Evolutionary conservation across 2,888 invertebrate genomes (phyloP).

Genomic region (Malacosoma neustria): DNA sequence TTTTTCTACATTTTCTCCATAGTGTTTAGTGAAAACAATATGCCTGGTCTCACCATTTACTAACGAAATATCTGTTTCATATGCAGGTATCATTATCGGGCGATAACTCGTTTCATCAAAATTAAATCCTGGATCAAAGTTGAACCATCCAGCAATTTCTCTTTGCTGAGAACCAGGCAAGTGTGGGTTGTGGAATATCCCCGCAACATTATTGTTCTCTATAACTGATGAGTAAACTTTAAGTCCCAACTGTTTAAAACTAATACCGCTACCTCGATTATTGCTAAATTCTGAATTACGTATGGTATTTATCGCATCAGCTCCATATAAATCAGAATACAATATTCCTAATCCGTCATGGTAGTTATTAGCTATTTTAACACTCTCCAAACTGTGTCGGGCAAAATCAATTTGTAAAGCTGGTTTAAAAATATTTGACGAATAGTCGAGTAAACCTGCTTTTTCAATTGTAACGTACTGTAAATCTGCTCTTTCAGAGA

Average conservation of each 20-base stretch:
- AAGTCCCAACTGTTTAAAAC: conserved; percentile 90
- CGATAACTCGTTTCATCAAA: conserved; percentile 81
- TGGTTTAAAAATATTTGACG: conserved; percentile 89
- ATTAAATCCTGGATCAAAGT: conserved; percentile 78
- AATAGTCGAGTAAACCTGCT: conserved; percentile 95
- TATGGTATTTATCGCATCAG: conserved; percentile 86
- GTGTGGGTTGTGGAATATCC: conserved; percentile 94
- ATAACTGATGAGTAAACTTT: conserved; percentile 85
- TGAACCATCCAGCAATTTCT: conserved; percentile 95
- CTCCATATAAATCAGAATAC: conserved; percentile 94
- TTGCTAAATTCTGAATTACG: conserved; percentile 89
- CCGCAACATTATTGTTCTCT: conserved; percentile 89
- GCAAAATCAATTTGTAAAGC: conserved; percentile 92
- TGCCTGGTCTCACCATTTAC: conserved; percentile 86
- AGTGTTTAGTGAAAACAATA: conserved; percentile 81
- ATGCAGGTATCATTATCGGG: conserved; percentile 82
- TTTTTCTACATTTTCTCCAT: conserved; percentile 71
- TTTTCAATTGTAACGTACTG: conserved; percentile 92
- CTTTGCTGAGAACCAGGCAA: conserved; percentile 88
- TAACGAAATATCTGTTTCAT: conserved; percentile 76
- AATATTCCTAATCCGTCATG: conserved; percentile 95
- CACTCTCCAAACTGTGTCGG: conserved; percentile 86
- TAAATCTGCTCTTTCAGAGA: conserved; percentile 90
- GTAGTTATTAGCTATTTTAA: conserved; percentile 87
- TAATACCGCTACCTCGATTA: conserved; percentile 92